These are phyloP conservation scores for Gonocerus acuteangulatus DNA, from an alignment of 2,888 invertebrate species.

Conservation along the genomic window DNA sequence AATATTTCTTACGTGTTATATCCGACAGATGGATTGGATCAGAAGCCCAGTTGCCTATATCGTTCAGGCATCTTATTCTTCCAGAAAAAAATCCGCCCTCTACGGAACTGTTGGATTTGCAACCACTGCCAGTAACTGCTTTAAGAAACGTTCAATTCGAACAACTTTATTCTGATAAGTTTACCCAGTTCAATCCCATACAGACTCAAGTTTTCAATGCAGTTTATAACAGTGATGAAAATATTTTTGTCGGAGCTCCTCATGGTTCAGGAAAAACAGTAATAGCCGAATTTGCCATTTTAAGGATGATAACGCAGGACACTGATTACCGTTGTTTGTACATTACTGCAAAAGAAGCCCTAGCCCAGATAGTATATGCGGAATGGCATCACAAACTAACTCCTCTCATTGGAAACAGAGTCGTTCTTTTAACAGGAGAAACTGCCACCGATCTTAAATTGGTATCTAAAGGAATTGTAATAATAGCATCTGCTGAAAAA, in stretches of 20 bases:
- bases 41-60: conserved; percentile 92
- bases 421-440: conserved; percentile 89
- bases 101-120: conserved; percentile 91
- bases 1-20: conserved; percentile 87
- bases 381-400: conserved; percentile 91
- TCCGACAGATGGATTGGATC: conserved; percentile 90
- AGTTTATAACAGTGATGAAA: conserved; percentile 96
- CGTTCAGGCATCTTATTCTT: conserved; percentile 90
- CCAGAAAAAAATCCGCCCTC: conserved; percentile 98
- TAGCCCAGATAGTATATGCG: conserved; percentile 80
- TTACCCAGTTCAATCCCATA: conserved; percentile 94
- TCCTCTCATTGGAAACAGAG: conserved; percentile 69
- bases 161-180: conserved; percentile 71
- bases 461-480: conserved; percentile 84
- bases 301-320: conserved; percentile 71
- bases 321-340: conserved; percentile 83
- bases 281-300: conserved; percentile 90
- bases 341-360: conserved; percentile 81
- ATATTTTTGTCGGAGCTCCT: conserved; percentile 91
- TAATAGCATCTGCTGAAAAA: conserved; percentile 93
- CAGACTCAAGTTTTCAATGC: conserved; percentile 99
- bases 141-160: conserved; percentile 81
- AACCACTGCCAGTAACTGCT: conserved; percentile 84
- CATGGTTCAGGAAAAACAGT: conserved; percentile 90
- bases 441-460: conserved; percentile 92